Conservation (phyloP, 2,888 invertebrate genomes). For the Papilio gigon region DNA sequence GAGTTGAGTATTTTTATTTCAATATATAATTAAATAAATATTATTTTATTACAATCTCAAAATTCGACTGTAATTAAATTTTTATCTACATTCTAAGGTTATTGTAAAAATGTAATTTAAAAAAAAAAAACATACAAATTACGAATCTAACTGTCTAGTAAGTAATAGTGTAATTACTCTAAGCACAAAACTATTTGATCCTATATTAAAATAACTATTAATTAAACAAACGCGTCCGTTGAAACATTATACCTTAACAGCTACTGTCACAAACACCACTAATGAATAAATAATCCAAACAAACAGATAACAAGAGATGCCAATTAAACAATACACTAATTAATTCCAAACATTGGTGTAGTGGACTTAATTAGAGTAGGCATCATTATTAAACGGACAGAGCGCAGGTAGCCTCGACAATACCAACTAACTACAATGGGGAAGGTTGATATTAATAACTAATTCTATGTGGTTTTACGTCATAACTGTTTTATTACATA, state of each 20-base stretch:
- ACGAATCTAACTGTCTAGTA: neutral
- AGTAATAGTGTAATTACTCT: neutral
- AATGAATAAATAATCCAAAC: slow-evolving; percentile 82
- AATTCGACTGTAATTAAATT: no score
- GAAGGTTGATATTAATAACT: slow-evolving; percentile 58
- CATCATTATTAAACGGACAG: slow-evolving; percentile 54
- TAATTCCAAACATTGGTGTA: slow-evolving; percentile 83
- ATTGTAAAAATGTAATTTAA: no score
- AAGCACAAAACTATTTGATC: neutral
- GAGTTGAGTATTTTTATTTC: neutral
- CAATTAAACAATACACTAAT: slow-evolving; percentile 83
- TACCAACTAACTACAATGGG: slow-evolving; percentile 58
- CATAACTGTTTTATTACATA: slow-evolving; percentile 40
- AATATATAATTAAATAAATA: neutral
- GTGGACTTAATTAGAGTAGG: slow-evolving; percentile 80
- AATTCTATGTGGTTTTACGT: slow-evolving; percentile 46
- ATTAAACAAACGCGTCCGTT: slow-evolving; percentile 49
- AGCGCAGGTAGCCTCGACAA: slow-evolving; percentile 53
- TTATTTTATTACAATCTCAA: no score
- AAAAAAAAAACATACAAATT: neutral
- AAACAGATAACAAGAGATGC: slow-evolving; percentile 83
- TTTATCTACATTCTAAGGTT: no score
- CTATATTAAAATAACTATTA: slow-evolving; percentile 14
- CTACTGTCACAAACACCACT: slow-evolving; percentile 77
- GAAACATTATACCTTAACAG: slow-evolving; percentile 63